Percentiles rank a stretch among this genome's conserved stretches.
phyloP scores from a whole-genome alignment of 2,113 vertebrate species.

The Oxyruncus cristatus region DNA sequence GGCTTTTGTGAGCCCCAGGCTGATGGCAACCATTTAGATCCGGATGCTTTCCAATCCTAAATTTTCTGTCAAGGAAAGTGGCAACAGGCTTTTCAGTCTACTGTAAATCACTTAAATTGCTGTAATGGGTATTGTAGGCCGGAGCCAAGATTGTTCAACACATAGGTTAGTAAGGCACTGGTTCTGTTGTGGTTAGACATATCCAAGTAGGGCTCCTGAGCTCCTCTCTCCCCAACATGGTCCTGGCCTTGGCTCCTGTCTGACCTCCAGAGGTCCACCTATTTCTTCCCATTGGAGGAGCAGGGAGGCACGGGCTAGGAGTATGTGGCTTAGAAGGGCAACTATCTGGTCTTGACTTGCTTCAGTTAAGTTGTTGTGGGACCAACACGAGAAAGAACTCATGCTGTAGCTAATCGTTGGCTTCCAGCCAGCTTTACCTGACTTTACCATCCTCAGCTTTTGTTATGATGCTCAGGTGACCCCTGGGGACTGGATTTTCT shows the following conservation, averaged over 20 bases:
- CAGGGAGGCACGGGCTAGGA: not conserved
- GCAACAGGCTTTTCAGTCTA: not conserved
- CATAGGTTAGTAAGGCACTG: fast-evolving
- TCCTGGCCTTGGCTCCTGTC: not conserved
- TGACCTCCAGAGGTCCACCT: not conserved
- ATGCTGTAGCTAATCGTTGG: fast-evolving
- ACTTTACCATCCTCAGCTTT: not conserved
- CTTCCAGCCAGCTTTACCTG: not conserved
- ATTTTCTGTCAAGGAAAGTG: not conserved
- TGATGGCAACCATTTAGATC: not conserved
- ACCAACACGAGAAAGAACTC: not conserved
- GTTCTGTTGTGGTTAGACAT: not conserved
- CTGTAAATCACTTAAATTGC: not conserved
- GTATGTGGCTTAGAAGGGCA: not conserved
- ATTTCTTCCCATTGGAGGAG: not conserved
- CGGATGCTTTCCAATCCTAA: not conserved
- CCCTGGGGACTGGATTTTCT: not conserved
- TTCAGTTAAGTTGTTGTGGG: not conserved
- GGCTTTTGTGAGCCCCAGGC: not conserved
- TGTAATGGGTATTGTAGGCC: not conserved
- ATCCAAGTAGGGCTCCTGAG: not conserved
- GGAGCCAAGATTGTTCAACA: not conserved
- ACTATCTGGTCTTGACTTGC: not conserved
- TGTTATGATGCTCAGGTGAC: not conserved
- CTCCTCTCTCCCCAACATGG: not conserved